A percentile compares a stretch with the other conserved stretches of the same genome.
phyloP scores from a whole-genome alignment of 30 jellyfish, hydroid and myxozoan genomes.

The Turritopsis dohrnii region DNA sequence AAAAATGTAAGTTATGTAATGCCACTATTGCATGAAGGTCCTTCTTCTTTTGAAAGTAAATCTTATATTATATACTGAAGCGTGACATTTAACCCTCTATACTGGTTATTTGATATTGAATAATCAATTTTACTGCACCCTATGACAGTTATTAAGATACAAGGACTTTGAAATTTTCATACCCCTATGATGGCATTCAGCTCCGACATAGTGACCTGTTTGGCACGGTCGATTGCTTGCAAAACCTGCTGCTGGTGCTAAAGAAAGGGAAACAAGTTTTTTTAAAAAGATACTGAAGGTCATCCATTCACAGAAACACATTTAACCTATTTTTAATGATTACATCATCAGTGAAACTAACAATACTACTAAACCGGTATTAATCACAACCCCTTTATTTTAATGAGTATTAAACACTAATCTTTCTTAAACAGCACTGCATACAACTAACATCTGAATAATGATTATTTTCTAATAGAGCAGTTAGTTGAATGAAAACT shows the following conservation, averaged over 20 bases:
- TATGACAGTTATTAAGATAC: neutral
- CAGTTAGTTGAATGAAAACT: too few species aligned
- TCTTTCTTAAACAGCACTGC: too few species aligned
- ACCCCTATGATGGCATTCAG: constrained; percentile 97
- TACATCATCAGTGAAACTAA: neutral
- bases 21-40: too few species aligned
- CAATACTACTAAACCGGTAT: neutral
- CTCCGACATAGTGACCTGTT: constrained; percentile 96
- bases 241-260: constrained; percentile 98
- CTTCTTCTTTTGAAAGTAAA: too few species aligned
- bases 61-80: too few species aligned
- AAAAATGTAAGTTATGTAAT: too few species aligned
- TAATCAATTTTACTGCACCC: neutral
- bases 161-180: constrained; percentile 19
- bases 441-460: too few species aligned
- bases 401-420: neutral
- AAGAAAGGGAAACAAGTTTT: neutral
- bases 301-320: neutral
- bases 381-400: neutral
- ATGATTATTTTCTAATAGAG: too few species aligned
- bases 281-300: neutral
- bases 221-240: constrained; percentile 97
- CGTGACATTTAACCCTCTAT: too few species aligned
- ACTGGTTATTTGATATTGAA: too few species aligned
- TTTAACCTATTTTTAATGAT: neutral